A percentile compares a stretch with the other conserved stretches of the same genome.
Conservation (phyloP, 2,113 vertebrate species). For the Catagonus wagneri region DNA sequence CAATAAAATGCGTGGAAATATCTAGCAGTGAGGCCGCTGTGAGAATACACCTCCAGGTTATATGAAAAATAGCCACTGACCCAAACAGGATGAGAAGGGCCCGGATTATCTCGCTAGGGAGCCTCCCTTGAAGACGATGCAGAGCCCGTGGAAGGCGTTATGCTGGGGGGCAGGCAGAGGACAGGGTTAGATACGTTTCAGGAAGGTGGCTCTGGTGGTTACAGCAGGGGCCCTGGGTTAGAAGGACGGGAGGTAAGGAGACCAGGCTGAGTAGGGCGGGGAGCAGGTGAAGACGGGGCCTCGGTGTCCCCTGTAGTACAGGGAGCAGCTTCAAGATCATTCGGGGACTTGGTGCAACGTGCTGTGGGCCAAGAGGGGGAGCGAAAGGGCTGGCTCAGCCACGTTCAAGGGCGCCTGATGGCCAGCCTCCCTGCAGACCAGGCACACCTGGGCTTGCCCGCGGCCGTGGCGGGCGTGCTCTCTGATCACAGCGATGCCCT, state of each 20-base stretch:
- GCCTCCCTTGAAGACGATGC: not conserved
- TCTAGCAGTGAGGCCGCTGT: not conserved
- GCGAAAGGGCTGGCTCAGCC: not conserved
- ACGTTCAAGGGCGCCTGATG: accelerated
- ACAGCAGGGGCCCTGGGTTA: not conserved
- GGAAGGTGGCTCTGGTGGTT: not conserved
- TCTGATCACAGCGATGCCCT: accelerated
- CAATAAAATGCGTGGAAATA: not conserved
- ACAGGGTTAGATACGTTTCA: not conserved
- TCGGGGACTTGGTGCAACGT: no score
- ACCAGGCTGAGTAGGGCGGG: no score
- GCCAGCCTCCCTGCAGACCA: accelerated
- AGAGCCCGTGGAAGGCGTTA: not conserved
- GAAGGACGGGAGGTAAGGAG: not conserved
- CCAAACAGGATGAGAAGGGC: not conserved
- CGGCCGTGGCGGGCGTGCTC: no score
- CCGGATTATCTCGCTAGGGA: not conserved
- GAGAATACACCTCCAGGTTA: not conserved
- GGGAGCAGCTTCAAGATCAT: not conserved
- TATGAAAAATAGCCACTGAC: not conserved
- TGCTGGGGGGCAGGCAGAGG: not conserved
- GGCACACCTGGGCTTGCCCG: not conserved
- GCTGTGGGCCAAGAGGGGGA: no score
- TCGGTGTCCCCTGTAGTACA: not conserved
- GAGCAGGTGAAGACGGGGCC: not conserved